phyloP scores from a whole-genome alignment of 2,888 invertebrate species.

The Drosophila percnosoma region DNA sequence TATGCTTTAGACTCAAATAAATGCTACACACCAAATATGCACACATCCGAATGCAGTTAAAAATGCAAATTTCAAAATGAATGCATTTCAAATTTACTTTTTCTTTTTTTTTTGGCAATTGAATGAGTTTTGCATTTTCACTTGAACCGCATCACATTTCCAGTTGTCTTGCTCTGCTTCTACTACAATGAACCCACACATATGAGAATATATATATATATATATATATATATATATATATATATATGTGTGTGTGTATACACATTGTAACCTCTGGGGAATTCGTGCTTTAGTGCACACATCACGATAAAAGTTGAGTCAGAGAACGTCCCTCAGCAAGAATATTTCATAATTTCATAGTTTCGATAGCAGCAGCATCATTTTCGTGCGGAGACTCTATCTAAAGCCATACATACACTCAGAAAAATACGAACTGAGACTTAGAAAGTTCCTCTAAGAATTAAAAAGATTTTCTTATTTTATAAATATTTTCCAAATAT shows the following conservation, averaged over 20 bases:
- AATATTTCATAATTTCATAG: slow-evolving; percentile 65
- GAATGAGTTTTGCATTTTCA: not conserved
- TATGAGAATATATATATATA: not conserved
- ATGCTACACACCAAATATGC: not conserved
- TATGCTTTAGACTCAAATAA: not conserved
- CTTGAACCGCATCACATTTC: not conserved
- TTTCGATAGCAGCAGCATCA: slow-evolving; percentile 9
- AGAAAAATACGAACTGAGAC: not conserved
- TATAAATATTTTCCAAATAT: not conserved
- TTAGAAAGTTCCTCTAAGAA: not conserved
- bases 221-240: not conserved
- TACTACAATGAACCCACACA: not conserved
- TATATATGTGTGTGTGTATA: not conserved
- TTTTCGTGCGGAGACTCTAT: not conserved
- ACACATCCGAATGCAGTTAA: slow-evolving; percentile 3
- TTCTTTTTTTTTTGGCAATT: not conserved
- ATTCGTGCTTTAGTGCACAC: slow-evolving; percentile 67
- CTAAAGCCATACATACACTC: not conserved
- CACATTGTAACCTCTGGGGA: slow-evolving; percentile 39
- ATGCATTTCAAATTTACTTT: not conserved
- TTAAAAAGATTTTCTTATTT: not conserved
- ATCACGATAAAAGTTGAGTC: slow-evolving; percentile 64
- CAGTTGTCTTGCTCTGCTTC: not conserved
- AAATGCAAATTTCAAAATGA: slow-evolving; percentile 12
- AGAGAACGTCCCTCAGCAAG: slow-evolving; percentile 24